These are phyloP conservation scores for Chiloscyllium punctatum DNA, from an alignment of 2,797 vertebrate species.

Conservation along the genomic window DNA sequence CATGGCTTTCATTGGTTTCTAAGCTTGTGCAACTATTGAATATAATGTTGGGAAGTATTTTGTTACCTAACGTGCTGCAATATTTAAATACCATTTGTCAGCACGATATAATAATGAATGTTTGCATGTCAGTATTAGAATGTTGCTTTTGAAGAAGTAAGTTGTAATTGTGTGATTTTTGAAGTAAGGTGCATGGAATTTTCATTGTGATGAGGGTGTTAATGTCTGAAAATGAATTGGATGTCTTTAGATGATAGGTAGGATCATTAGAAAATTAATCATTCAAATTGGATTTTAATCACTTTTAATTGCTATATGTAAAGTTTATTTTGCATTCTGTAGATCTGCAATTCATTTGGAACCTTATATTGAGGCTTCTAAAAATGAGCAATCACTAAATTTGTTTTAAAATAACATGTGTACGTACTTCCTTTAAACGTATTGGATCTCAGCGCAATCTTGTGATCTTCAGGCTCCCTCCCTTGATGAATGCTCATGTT, in stretches of 20 bases:
- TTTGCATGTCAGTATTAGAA: conserved; percentile 3
- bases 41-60: neutral
- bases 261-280: neutral
- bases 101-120: neutral
- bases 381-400: neutral
- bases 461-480: neutral
- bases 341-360: neutral
- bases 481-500: neutral
- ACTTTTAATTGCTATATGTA: neutral
- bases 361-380: neutral
- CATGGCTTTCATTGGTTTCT: neutral
- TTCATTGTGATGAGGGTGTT: neutral
- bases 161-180: neutral
- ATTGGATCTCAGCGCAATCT: neutral
- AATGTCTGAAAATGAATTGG: neutral
- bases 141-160: neutral
- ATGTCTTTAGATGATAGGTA: neutral
- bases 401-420: neutral
- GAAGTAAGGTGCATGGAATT: neutral
- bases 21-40: conserved; percentile 2
- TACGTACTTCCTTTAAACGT: neutral
- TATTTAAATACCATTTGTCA: neutral
- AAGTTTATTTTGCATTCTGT: neutral
- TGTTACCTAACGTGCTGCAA: neutral
- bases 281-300: neutral